A percentile compares a stretch with the other conserved stretches of the same genome.
Evolutionary conservation across 2,113 vertebrate genomes (phyloP).

Genomic region (Nyctibius bracteatus): DNA sequence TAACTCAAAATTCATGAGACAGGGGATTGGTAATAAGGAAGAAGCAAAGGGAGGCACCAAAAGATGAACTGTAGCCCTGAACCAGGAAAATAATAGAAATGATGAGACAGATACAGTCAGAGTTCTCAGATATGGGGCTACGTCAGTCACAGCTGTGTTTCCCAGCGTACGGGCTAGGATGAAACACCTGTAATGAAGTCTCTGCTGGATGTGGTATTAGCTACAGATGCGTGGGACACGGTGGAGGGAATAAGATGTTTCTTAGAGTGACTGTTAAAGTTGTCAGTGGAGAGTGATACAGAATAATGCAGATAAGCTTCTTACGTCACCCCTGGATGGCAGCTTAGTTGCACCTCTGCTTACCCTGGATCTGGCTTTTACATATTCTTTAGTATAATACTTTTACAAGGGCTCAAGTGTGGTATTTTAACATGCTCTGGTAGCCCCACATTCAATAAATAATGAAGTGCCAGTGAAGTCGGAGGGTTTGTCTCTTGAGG

Average conservation of each 20-base stretch:
- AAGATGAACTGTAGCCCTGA: not conserved
- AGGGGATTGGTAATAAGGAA: not conserved
- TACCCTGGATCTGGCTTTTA: not conserved
- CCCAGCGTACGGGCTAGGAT: accelerated
- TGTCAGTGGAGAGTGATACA: not conserved
- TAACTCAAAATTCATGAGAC: slow-evolving; percentile 18
- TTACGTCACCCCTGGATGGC: slow-evolving; percentile 22
- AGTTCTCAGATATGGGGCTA: not conserved
- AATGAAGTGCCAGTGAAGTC: not conserved
- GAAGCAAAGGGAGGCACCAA: not conserved
- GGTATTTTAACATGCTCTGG: not conserved
- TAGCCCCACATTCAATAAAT: not conserved
- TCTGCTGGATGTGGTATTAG: not conserved
- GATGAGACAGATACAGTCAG: not conserved
- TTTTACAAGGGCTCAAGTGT: not conserved
- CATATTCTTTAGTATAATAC: not conserved
- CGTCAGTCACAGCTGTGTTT: not conserved
- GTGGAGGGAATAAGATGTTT: slow-evolving; percentile 12
- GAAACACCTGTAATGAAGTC: not conserved
- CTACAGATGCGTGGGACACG: not conserved
- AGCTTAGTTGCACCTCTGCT: slow-evolving; percentile 30
- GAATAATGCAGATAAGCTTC: slow-evolving; percentile 40
- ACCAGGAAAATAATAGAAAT: not conserved
- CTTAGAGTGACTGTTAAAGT: not conserved
- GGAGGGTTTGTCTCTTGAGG: not conserved